Evolutionary conservation across 1,140 invertebrate genomes (phyloP).

Genomic region (Megalopta genalis): DNA sequence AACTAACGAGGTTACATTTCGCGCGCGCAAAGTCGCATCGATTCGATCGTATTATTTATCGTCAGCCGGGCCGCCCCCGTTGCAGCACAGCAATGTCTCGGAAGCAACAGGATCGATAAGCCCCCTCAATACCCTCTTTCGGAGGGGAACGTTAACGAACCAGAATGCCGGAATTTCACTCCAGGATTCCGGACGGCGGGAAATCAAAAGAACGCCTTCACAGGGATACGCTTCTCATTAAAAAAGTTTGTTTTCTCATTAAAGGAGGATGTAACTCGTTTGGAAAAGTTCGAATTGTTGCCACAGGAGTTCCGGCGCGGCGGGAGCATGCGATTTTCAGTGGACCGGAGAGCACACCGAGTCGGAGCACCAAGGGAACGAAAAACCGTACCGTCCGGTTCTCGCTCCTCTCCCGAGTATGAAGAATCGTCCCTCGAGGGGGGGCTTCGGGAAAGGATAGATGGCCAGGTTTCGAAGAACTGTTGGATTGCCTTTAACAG

Average conservation of each 20-base stretch:
- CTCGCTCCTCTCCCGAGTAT: slow-evolving; percentile 43
- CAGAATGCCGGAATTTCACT: slow-evolving; percentile 23
- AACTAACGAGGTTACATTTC: background rate
- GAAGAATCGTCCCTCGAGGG: slow-evolving; percentile 47
- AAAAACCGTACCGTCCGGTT: slow-evolving; percentile 31
- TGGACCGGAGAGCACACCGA: background rate
- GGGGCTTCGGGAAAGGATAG: slow-evolving; percentile 34
- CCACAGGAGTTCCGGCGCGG: background rate
- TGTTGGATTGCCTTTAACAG: slow-evolving; percentile 67
- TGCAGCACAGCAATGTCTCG: too few species aligned
- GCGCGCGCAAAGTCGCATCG: background rate
- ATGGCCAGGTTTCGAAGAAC: slow-evolving; percentile 56
- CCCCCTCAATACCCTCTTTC: too few species aligned
- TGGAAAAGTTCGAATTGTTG: slow-evolving; percentile 44
- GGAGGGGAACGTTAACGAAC: slow-evolving; percentile 6
- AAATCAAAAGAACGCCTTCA: slow-evolving; percentile 14
- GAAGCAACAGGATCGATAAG: background rate
- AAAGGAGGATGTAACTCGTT: slow-evolving; percentile 44
- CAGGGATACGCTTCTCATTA: slow-evolving; percentile 36
- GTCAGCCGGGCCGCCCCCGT: too few species aligned
- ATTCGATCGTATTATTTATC: background rate
- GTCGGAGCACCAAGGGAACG: background rate
- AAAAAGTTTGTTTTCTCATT: slow-evolving; percentile 50
- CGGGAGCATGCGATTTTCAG: background rate
- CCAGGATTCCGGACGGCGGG: background rate